phyloP scores from a whole-genome alignment of 2,797 vertebrate genomes.

The Manis pentadactyla region DNA sequence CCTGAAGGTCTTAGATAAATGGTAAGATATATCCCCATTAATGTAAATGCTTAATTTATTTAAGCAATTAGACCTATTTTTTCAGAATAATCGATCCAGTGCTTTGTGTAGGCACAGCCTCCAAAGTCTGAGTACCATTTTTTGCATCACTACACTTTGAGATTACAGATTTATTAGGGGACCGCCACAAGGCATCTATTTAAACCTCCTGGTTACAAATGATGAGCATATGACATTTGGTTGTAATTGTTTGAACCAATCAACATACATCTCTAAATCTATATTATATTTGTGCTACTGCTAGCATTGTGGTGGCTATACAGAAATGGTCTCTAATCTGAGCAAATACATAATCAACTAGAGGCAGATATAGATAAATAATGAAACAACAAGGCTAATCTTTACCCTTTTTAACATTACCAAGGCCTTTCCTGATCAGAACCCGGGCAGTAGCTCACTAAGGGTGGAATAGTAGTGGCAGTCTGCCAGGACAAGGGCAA shows the following conservation, averaged over 20 bases:
- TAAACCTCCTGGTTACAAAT: neutral
- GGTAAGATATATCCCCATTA: neutral
- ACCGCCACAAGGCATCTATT: neutral
- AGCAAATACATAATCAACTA: neutral
- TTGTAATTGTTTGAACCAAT: neutral
- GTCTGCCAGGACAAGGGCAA: neutral
- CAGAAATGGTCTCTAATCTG: neutral
- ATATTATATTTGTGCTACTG: neutral
- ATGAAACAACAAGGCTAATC: neutral
- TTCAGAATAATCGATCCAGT: neutral
- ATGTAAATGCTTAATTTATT: conserved; percentile 46
- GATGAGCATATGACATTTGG: neutral
- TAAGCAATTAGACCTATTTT: conserved; percentile 24
- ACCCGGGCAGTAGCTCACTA: neutral
- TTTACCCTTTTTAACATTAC: neutral
- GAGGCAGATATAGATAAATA: neutral
- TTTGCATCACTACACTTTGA: neutral
- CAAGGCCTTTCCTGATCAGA: neutral
- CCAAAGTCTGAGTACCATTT: neutral
- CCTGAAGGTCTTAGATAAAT: neutral
- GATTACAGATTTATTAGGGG: neutral
- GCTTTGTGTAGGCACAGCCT: neutral
- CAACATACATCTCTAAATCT: neutral
- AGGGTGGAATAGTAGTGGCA: neutral
- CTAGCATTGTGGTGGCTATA: neutral